phyloP scores from a whole-genome alignment of 2,113 vertebrate species.

The Tetraodon nigroviridis region DNA sequence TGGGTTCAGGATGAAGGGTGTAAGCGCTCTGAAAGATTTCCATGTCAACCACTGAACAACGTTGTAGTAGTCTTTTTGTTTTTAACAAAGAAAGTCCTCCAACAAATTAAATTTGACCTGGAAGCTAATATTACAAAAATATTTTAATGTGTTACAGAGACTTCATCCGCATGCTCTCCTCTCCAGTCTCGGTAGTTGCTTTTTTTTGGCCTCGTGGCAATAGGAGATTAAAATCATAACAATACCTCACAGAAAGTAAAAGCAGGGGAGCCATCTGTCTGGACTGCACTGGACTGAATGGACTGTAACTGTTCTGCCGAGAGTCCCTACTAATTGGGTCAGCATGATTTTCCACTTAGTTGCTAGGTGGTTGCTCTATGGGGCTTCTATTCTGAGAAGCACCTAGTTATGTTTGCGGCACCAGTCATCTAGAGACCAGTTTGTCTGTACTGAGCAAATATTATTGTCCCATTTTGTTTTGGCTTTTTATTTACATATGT shows the following conservation, averaged over 20 bases:
- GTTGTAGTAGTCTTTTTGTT: neutral
- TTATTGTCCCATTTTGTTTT: constrained; percentile 35
- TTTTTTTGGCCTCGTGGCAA: constrained; percentile 30
- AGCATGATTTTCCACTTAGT: constrained; percentile 55
- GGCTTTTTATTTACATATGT: constrained; percentile 45
- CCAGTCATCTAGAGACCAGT: constrained; percentile 50
- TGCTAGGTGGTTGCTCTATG: constrained; percentile 48
- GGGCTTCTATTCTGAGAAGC: constrained; percentile 56
- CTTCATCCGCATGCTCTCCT: constrained; percentile 36
- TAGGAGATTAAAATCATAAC: constrained; percentile 24
- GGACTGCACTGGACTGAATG: constrained; percentile 18
- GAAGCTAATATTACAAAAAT: neutral
- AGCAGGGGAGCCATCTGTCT: constrained; percentile 44
- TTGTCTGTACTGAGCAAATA: constrained; percentile 32
- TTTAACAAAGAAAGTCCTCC: neutral
- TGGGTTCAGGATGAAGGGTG: neutral
- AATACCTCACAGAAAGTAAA: constrained; percentile 29
- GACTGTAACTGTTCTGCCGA: constrained; percentile 32
- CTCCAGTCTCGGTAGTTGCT: constrained; percentile 30
- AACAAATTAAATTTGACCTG: neutral
- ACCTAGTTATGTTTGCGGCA: constrained; percentile 49
- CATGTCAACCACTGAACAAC: neutral
- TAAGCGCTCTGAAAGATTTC: neutral
- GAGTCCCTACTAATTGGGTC: constrained; percentile 58
- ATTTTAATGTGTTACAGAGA: constrained; percentile 9